These are phyloP conservation scores for Epinephelus lanceolatus DNA, from an alignment of 2,113 vertebrate species.

Conservation along the genomic window DNA sequence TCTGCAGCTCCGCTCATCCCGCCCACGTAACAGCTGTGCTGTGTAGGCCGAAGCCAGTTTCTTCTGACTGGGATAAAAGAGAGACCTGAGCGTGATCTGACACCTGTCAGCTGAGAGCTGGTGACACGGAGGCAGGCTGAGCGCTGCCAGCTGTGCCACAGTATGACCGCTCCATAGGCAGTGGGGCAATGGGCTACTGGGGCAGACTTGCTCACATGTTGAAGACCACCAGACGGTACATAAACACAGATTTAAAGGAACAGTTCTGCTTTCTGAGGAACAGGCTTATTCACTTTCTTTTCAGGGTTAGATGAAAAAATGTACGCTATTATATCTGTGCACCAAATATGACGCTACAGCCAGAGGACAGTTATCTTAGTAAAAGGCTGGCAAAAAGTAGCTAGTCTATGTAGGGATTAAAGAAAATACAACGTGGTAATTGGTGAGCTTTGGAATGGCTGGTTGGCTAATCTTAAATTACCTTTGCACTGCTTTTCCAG, in stretches of 20 bases:
- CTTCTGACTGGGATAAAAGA: slow-evolving; percentile 49
- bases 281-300: background rate
- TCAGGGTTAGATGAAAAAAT: background rate
- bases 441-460: too few relatives aligned
- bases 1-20: slow-evolving; percentile 52
- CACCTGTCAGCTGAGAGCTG: slow-evolving; percentile 58
- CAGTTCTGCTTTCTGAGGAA: background rate
- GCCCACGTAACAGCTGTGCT: slow-evolving; percentile 64
- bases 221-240: background rate
- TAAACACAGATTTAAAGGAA: slow-evolving; percentile 2
- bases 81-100: slow-evolving; percentile 53
- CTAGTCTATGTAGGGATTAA: too few relatives aligned
- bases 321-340: background rate
- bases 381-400: background rate
- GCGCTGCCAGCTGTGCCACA: slow-evolving; percentile 39
- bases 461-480: too few relatives aligned
- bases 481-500: too few relatives aligned
- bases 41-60: slow-evolving; percentile 56
- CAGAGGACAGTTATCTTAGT: background rate
- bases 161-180: background rate
- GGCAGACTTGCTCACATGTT: slow-evolving; percentile 16
- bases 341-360: background rate
- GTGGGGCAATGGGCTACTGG: slow-evolving; percentile 35
- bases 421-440: too few relatives aligned
- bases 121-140: slow-evolving; percentile 26